Evolutionary conservation across 1,140 invertebrate genomes (phyloP).

Genomic region (Melitaea cinxia): DNA sequence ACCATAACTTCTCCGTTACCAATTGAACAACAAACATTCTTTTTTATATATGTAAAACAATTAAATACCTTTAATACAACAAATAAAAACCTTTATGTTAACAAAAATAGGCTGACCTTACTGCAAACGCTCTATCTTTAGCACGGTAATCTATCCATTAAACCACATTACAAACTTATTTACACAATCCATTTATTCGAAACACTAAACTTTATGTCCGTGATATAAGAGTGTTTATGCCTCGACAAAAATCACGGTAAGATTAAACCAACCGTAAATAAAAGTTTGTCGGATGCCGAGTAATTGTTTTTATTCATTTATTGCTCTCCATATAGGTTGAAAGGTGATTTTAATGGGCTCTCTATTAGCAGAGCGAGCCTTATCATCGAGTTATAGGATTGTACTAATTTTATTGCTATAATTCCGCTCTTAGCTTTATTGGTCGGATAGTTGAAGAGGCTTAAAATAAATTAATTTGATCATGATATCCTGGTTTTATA

Average conservation of each 20-base stretch:
- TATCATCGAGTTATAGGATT: constrained; percentile 60
- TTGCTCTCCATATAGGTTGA: constrained; percentile 56
- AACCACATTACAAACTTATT: neutral
- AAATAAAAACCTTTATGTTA: too few relatives aligned
- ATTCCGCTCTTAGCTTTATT: constrained; percentile 58
- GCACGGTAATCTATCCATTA: neutral
- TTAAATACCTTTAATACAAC: too few relatives aligned
- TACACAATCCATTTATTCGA: neutral
- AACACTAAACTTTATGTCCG: neutral
- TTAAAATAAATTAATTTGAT: constrained; percentile 33
- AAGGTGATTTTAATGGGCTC: constrained; percentile 66
- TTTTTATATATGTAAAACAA: too few relatives aligned
- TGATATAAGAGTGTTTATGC: neutral
- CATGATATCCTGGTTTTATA: constrained; percentile 27
- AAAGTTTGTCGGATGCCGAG: constrained; percentile 18
- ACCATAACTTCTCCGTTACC: too few relatives aligned
- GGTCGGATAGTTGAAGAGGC: constrained; percentile 28
- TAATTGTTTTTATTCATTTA: constrained; percentile 77
- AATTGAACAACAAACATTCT: too few relatives aligned
- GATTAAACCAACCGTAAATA: constrained; percentile 9
- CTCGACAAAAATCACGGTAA: neutral
- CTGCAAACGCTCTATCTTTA: neutral
- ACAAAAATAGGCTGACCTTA: neutral
- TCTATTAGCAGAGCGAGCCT: constrained; percentile 58
- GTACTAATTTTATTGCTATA: constrained; percentile 63